Evolutionary conservation across 2,888 invertebrate genomes (phyloP).

Genomic region (Beris morrisii): DNA sequence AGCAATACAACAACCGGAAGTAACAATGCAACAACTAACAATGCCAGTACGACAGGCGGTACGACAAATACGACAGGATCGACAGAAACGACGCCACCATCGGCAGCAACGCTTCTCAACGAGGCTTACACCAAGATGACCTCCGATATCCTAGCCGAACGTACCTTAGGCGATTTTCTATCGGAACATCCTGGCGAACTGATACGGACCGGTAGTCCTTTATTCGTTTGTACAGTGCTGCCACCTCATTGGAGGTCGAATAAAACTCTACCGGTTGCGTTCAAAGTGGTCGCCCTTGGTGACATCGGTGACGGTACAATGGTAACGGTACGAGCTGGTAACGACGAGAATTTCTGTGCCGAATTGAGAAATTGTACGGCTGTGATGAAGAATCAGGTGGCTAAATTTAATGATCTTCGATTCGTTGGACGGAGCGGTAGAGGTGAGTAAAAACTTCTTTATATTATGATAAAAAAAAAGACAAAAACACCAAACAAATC

Average conservation of each 20-base stretch:
- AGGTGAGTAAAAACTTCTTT: conserved; percentile 68
- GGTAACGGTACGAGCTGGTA: conserved; percentile 94
- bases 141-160: conserved; percentile 84
- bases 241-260: conserved; percentile 98
- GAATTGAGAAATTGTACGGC: conserved; percentile 94
- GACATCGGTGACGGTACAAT: conserved; percentile 95
- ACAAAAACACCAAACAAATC: not conserved
- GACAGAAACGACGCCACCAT: conserved; percentile 62
- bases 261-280: conserved; percentile 95
- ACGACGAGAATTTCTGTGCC: conserved; percentile 97
- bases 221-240: conserved; percentile 92
- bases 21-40: conserved; percentile 43
- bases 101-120: conserved; percentile 69
- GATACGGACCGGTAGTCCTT: conserved; percentile 89
- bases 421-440: conserved; percentile 98
- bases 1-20: conserved; percentile 40
- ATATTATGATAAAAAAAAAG: not conserved
- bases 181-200: conserved; percentile 91
- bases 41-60: conserved; percentile 38
- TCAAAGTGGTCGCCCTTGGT: conserved; percentile 93
- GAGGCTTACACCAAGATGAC: conserved; percentile 88
- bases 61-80: conserved; percentile 39
- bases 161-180: conserved; percentile 82
- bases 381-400: conserved; percentile 97
- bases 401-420: conserved; percentile 97